Evolutionary conservation across 37 sponge, comb jelly and placozoan species (phyloP), one percentile per base, ranked within the genome.

Genomic region (Theonella swinhoei): DNA sequence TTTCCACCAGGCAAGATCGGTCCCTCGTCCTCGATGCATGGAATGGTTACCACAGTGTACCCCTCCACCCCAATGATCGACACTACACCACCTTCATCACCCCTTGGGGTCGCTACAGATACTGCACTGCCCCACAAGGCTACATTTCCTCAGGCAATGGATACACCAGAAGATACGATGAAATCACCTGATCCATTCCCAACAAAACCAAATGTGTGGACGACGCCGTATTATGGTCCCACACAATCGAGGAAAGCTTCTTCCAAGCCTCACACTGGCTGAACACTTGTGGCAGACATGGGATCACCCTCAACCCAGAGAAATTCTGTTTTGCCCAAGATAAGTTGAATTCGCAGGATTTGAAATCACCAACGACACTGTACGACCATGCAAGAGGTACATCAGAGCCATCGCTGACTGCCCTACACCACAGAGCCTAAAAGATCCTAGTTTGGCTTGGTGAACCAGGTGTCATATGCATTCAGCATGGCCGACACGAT

Each of bases 301-400:
- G 78, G 5, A 77, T 62, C 64, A 77, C 64, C 63, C 78, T 77
- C 64, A 77, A 77, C 78, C 64, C 78, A 7, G 65, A 22, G 40
- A 71, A 71, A 22, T 71, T 71, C 29, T 33, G 40, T 4, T 75
- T 75, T n/a, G 76, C 76, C 36, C 54, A 77, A 38, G 70, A 80
- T 30, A 40, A 20, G 80, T 68, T 24, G 80, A 80, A 67, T 80
- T 80, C 31, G 80, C 80, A 23, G 80, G 80, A 17, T 80, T 65
- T 33, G 80, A 80, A 66, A 80, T 80, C 47, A 80, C 68, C 26
- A 80, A 34, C 7, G 69, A 80, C 42, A 80, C 80, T 17, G 80
- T 80, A 8, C 24, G 69, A 41, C 80, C 80, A 17, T 78, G 78
- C 78, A 78, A 78, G 43, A 78, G 62, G 25, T 78, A 78, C 39